These are phyloP conservation scores for Gasterosteus aculeatus DNA, from an alignment of 2,113 vertebrate genomes.

Conservation along the genomic window DNA sequence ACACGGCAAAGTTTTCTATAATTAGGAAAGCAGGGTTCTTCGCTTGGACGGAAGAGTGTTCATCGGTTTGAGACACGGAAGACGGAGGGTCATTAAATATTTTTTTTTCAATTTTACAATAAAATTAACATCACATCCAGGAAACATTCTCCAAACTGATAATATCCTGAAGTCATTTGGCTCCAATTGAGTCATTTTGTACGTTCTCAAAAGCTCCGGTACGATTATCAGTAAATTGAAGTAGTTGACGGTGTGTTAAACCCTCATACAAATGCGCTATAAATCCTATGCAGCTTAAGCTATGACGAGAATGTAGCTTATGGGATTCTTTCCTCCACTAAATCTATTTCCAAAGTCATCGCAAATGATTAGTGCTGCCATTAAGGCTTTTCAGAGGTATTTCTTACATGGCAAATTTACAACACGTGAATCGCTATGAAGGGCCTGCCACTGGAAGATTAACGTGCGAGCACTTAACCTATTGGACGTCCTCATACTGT, in stretches of 20 bases:
- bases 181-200: not conserved
- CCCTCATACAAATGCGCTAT: slow-evolving; percentile 28
- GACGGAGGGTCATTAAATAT: slow-evolving; percentile 9
- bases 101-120: not conserved
- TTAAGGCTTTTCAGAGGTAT: slow-evolving; percentile 31
- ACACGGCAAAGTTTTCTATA: slow-evolving; percentile 13
- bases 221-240: slow-evolving; percentile 34
- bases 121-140: slow-evolving; percentile 11
- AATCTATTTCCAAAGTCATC: slow-evolving; percentile 42
- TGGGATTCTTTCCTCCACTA: slow-evolving; percentile 27
- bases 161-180: not conserved
- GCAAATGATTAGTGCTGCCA: slow-evolving; percentile 2
- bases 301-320: slow-evolving; percentile 41
- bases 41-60: not conserved
- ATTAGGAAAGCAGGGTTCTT: slow-evolving; percentile 34
- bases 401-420: slow-evolving; percentile 30
- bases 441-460: slow-evolving; percentile 18
- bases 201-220: not conserved
- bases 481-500: not conserved
- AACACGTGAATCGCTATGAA: slow-evolving; percentile 23
- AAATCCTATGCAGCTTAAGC: slow-evolving; percentile 44
- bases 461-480: slow-evolving; percentile 7
- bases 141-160: not conserved
- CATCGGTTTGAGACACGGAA: slow-evolving; percentile 2
- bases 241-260: slow-evolving; percentile 48